Conservation (phyloP, 2,888 invertebrate species). For the Alsophila aescularia region DNA sequence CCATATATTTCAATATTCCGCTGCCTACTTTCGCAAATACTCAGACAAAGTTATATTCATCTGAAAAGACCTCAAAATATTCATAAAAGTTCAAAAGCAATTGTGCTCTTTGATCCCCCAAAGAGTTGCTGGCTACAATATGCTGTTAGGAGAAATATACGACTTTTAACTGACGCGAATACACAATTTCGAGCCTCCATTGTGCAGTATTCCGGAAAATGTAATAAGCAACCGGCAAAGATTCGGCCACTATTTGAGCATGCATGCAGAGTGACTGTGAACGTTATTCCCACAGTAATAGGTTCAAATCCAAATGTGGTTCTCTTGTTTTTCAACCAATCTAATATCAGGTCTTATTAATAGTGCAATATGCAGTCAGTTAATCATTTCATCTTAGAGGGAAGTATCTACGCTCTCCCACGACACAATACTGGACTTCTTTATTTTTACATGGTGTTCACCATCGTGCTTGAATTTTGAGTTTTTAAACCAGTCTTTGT, state of each 20-base stretch:
- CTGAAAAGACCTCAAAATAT: conserved; percentile 7
- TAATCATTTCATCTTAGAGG: no score
- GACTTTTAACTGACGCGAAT: conserved; percentile 51
- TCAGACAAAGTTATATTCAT: conserved; percentile 1
- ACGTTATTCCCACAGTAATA: no score
- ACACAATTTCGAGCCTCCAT: conserved; percentile 43
- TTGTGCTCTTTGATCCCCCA: conserved; percentile 25
- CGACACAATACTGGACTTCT: no score
- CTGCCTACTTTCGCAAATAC: background rate
- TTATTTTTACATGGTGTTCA: no score
- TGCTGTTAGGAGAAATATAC: conserved; percentile 39
- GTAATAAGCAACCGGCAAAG: conserved; percentile 33
- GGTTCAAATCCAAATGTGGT: no score
- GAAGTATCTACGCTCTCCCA: no score
- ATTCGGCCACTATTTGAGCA: background rate
- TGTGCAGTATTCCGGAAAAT: conserved; percentile 46
- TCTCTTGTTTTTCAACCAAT: no score
- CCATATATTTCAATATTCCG: background rate
- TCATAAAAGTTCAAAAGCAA: conserved; percentile 26
- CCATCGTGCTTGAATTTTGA: no score
- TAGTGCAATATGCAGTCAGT: no score
- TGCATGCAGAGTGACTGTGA: no score
- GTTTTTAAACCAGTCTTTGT: no score
- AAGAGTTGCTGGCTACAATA: conserved; percentile 32
- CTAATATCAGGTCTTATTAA: no score